Percentiles rank a stretch among this genome's conserved stretches.
Evolutionary conservation across 2,888 invertebrate genomes (phyloP).

Genomic region (Meandrusa payeni): DNA sequence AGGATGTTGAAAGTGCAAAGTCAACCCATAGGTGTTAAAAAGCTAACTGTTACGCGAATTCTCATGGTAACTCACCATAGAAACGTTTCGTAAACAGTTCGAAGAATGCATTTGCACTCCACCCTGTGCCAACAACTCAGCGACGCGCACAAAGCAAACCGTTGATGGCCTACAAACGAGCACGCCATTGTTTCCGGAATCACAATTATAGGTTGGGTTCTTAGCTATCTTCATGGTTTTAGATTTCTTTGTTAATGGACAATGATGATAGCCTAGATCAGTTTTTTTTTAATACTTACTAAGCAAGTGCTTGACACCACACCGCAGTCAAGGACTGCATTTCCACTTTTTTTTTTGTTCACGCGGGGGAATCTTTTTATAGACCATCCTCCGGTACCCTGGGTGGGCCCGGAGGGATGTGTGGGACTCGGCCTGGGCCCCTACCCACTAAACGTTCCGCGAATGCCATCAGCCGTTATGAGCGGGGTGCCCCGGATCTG

Average conservation of each 20-base stretch:
- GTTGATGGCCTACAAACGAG: conserved; percentile 50
- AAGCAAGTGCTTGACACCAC: too few relatives aligned
- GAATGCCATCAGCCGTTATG: too few relatives aligned
- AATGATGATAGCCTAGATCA: background rate
- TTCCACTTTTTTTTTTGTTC: too few relatives aligned
- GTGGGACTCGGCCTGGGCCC: too few relatives aligned
- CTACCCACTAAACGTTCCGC: too few relatives aligned
- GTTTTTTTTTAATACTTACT: too few relatives aligned
- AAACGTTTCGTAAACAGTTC: conserved; percentile 23
- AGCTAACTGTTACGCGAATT: conserved; percentile 3
- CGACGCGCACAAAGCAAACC: conserved; percentile 43
- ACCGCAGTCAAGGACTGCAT: too few relatives aligned
- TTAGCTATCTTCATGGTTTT: conserved; percentile 6
- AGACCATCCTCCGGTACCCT: too few relatives aligned
- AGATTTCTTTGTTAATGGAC: conserved; percentile 1
- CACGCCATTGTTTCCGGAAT: conserved; percentile 39
- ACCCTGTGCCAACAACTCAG: conserved; percentile 29
- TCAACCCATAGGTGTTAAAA: conserved; percentile 2
- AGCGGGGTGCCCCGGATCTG: too few relatives aligned
- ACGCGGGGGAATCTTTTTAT: too few relatives aligned
- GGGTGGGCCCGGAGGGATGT: too few relatives aligned
- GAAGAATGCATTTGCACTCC: conserved; percentile 40
- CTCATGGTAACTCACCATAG: conserved; percentile 13
- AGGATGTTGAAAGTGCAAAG: too few relatives aligned
- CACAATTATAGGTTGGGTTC: conserved; percentile 29